Evolutionary conservation across 2,888 invertebrate genomes (phyloP).

Genomic region (Scaptomyza parva): DNA sequence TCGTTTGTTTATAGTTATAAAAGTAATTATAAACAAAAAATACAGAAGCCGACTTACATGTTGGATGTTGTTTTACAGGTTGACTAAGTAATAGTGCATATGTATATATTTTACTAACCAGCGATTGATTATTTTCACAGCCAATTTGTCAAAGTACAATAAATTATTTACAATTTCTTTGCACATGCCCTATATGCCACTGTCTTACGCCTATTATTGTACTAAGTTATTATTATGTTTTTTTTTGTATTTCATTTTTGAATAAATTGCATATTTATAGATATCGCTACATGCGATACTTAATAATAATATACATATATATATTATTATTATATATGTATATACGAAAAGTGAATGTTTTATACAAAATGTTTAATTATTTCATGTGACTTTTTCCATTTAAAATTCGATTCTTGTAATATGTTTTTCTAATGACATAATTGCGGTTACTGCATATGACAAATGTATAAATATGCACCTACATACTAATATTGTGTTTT

Average conservation of each 20-base stretch:
- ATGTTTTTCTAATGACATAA: background rate
- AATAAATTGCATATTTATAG: background rate
- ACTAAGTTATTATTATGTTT: slow-evolving; percentile 46
- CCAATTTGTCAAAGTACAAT: slow-evolving; percentile 66
- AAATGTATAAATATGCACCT: background rate
- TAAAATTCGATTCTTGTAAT: slow-evolving; percentile 4
- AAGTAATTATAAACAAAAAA: slow-evolving; percentile 5
- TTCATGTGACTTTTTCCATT: background rate
- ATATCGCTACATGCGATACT: slow-evolving; percentile 2
- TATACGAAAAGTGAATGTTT: background rate
- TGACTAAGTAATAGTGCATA: slow-evolving; percentile 1
- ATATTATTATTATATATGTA: background rate
- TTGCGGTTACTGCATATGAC: background rate
- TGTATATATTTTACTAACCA: slow-evolving; percentile 16
- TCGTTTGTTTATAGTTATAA: background rate
- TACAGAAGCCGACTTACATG: background rate
- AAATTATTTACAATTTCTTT: slow-evolving; percentile 46
- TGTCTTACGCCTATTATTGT: slow-evolving; percentile 60
- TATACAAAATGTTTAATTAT: slow-evolving; percentile 5
- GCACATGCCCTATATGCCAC: slow-evolving; percentile 47
- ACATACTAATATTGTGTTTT: background rate
- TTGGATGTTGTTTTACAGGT: slow-evolving; percentile 1
- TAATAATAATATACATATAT: too few relatives aligned
- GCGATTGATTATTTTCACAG: slow-evolving; percentile 66
- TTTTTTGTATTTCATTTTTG: background rate